Conservation (phyloP, 1,140 invertebrate genomes). For the Hylaeus anthracinus region DNA sequence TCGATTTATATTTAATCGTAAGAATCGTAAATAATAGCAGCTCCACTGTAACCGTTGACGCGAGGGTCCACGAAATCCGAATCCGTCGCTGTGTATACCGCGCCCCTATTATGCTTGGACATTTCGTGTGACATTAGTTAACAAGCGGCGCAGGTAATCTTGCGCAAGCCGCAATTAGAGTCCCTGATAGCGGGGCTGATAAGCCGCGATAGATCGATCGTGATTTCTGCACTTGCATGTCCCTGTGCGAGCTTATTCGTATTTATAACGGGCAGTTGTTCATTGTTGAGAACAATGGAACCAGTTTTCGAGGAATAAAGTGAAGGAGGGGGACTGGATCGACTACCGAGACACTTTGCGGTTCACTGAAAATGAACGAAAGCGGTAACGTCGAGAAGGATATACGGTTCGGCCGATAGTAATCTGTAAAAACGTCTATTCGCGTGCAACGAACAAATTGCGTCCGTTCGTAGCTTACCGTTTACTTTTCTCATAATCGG, state of each 20-base stretch:
- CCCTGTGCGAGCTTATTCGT: slow-evolving; percentile 24
- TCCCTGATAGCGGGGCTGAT: slow-evolving; percentile 17
- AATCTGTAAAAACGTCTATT: neutral
- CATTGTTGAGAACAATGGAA: slow-evolving; percentile 53
- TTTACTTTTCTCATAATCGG: slow-evolving; percentile 10
- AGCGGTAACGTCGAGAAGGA: neutral
- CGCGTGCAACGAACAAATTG: slow-evolving; percentile 5
- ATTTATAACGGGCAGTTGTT: slow-evolving; percentile 47
- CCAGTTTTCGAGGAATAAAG: slow-evolving; percentile 6
- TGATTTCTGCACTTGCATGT: slow-evolving; percentile 56
- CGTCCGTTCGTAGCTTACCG: neutral
- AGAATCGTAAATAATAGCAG: no score
- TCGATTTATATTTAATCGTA: no score
- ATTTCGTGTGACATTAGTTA: slow-evolving; percentile 49
- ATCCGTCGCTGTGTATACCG: neutral
- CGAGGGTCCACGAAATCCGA: no score
- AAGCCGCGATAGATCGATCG: slow-evolving; percentile 47
- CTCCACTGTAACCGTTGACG: no score
- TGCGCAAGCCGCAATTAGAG: slow-evolving; percentile 57
- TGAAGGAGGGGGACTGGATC: neutral
- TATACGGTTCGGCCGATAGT: neutral
- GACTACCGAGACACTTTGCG: slow-evolving; percentile 22
- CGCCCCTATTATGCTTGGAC: neutral
- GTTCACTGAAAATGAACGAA: slow-evolving; percentile 8
- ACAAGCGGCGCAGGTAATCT: slow-evolving; percentile 46